These are phyloP conservation scores for Macropodus opercularis DNA, from an alignment of 2,797 vertebrate genomes.

Conservation along the genomic window DNA sequence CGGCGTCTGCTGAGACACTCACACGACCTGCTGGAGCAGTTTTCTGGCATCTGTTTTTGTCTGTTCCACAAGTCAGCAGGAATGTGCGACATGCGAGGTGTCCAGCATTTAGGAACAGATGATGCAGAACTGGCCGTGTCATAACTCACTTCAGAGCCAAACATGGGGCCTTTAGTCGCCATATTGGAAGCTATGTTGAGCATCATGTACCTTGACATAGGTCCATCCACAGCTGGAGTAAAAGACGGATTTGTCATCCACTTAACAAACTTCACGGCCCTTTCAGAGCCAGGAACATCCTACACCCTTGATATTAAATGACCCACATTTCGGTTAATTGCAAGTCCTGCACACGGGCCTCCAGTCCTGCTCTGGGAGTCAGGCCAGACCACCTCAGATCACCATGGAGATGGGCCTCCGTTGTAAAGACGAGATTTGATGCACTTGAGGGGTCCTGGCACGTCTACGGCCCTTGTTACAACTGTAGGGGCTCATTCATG, in stretches of 20 bases:
- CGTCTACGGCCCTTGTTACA: slow-evolving; percentile 45
- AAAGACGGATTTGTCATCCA: slow-evolving; percentile 24
- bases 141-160: background rate
- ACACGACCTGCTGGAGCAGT: slow-evolving; percentile 79
- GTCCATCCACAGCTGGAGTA: background rate
- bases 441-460: slow-evolving; percentile 76
- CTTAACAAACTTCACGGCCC: slow-evolving; percentile 34
- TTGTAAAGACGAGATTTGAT: slow-evolving; percentile 66
- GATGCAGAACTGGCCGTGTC: no score
- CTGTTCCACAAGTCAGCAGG: slow-evolving; percentile 25
- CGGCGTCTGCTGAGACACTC: slow-evolving; percentile 31
- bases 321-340: slow-evolving; percentile 70
- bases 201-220: background rate
- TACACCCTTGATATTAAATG: slow-evolving; percentile 39
- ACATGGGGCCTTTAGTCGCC: no score
- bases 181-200: background rate
- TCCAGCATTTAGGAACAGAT: no score
- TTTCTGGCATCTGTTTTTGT: slow-evolving; percentile 66
- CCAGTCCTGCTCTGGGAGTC: slow-evolving; percentile 61
- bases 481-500: slow-evolving; percentile 51
- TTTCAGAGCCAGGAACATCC: slow-evolving; percentile 7
- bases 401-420: slow-evolving; percentile 74
- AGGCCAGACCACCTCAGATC: slow-evolving; percentile 63
- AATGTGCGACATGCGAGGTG: slow-evolving; percentile 18
- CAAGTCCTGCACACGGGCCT: slow-evolving; percentile 56